phyloP scores from a whole-genome alignment of 2,113 vertebrate genomes.

The Gambusia holbrooki region DNA sequence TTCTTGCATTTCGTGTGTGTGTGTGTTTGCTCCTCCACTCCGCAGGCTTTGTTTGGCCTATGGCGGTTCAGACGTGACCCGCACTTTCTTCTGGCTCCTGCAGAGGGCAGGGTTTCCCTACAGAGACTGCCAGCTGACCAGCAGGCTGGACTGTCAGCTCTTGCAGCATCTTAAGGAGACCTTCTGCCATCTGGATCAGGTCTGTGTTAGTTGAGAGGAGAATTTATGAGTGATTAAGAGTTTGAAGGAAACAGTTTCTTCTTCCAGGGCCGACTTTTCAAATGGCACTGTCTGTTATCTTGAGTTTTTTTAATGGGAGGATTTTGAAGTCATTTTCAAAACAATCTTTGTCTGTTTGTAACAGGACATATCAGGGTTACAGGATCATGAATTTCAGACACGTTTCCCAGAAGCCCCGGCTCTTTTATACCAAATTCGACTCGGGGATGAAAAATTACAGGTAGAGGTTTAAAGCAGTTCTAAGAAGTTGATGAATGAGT shows the following conservation, averaged over 20 bases:
- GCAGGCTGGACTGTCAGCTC: conserved; percentile 89
- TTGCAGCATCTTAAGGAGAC: conserved; percentile 96
- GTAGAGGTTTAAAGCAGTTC: conserved; percentile 63
- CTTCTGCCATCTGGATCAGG: conserved; percentile 96
- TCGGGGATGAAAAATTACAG: conserved; percentile 97
- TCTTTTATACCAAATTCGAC: conserved; percentile 90
- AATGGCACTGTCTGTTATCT: neutral
- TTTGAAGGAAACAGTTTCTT: neutral
- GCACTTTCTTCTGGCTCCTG: conserved; percentile 97
- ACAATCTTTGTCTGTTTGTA: neutral
- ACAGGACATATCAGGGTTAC: conserved; percentile 92
- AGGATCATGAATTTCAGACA: conserved; percentile 96
- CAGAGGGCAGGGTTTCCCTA: conserved; percentile 96
- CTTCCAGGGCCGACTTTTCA: neutral
- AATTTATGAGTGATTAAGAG: neutral
- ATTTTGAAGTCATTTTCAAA: neutral
- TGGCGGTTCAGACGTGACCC: conserved; percentile 93
- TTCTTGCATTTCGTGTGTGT: conserved; percentile 4
- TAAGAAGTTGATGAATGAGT: neutral
- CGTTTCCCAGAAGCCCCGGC: conserved; percentile 93
- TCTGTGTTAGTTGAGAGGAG: conserved; percentile 49
- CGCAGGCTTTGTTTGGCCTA: conserved; percentile 92
- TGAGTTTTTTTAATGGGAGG: too few relatives aligned
- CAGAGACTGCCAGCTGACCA: conserved; percentile 92
- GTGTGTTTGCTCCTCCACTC: neutral